Evolutionary conservation across 1,140 invertebrate species (phyloP).

Genomic region (Limonius californicus): DNA sequence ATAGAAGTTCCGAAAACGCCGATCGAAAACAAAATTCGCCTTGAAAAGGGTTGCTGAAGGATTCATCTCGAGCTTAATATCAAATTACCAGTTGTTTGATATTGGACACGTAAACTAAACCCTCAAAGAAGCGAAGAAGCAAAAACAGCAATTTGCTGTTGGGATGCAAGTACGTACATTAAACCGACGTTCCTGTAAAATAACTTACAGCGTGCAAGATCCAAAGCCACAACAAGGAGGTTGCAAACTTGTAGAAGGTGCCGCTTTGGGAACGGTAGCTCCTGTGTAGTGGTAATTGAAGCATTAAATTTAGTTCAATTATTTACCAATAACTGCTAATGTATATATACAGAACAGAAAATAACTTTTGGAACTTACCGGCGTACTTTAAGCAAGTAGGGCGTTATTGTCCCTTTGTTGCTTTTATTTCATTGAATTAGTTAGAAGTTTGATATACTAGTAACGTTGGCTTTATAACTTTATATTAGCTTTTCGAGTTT

Average conservation of each 20-base stretch:
- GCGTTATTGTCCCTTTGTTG: constrained; percentile 3
- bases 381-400: not conserved
- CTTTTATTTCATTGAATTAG: constrained; percentile 5
- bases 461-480: constrained; percentile 2
- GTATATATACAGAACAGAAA: not conserved
- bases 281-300: constrained; percentile 7
- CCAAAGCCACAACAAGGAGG: not conserved
- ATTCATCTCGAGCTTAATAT: too few species aligned
- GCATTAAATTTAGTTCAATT: constrained; percentile 7
- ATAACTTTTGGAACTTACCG: constrained; percentile 3
- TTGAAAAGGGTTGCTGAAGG: too few species aligned
- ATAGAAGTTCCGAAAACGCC: too few species aligned
- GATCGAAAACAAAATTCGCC: too few species aligned
- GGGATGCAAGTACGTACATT: not conserved
- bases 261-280: not conserved
- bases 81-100: too few species aligned
- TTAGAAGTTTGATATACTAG: not conserved
- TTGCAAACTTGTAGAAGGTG: constrained; percentile 1
- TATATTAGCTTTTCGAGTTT: constrained; percentile 1
- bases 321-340: not conserved
- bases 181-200: not conserved
- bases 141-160: too few species aligned
- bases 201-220: not conserved
- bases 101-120: too few species aligned
- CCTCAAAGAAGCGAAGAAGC: too few species aligned